These are phyloP conservation scores for Capricornis sumatraensis DNA, from an alignment of 2,113 vertebrate species.

Conservation along the genomic window DNA sequence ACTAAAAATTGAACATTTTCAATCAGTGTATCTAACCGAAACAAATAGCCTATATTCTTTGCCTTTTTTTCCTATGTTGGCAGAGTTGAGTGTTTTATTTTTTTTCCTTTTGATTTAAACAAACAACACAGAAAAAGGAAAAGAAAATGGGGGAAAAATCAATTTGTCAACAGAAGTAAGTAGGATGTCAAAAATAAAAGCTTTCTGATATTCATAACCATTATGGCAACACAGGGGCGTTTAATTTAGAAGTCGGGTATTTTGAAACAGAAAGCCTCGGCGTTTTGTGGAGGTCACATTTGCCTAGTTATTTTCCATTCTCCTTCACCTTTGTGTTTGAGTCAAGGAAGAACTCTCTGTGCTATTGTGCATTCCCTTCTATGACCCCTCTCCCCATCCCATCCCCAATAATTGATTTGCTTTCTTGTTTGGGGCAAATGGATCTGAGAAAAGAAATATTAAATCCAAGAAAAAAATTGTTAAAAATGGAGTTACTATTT, in stretches of 20 bases:
- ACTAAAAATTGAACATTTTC: constrained; percentile 57
- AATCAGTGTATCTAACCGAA: constrained; percentile 59
- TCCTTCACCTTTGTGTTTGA: neutral
- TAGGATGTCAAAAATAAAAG: constrained; percentile 48
- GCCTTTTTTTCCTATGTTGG: neutral
- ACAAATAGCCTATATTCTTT: constrained; percentile 45
- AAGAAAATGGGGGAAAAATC: neutral
- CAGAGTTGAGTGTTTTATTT: constrained; percentile 12
- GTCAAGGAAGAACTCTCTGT: neutral
- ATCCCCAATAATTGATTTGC: neutral
- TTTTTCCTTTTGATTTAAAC: constrained; percentile 31
- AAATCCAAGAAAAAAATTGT: neutral
- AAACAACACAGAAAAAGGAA: neutral
- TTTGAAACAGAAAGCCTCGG: constrained; percentile 31
- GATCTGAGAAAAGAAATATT: constrained; percentile 19
- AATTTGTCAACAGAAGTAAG: constrained; percentile 50
- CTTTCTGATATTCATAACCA: constrained; percentile 22
- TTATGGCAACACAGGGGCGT: neutral
- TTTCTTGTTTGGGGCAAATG: constrained; percentile 15
- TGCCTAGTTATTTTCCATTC: constrained; percentile 15
- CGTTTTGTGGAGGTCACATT: neutral
- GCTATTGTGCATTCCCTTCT: neutral
- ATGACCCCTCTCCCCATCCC: accelerated
- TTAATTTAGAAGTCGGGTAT: constrained; percentile 27
- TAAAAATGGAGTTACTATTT: constrained; percentile 9